phyloP scores from a whole-genome alignment of 2,797 vertebrate genomes.

The Cercopithecus mitis region DNA sequence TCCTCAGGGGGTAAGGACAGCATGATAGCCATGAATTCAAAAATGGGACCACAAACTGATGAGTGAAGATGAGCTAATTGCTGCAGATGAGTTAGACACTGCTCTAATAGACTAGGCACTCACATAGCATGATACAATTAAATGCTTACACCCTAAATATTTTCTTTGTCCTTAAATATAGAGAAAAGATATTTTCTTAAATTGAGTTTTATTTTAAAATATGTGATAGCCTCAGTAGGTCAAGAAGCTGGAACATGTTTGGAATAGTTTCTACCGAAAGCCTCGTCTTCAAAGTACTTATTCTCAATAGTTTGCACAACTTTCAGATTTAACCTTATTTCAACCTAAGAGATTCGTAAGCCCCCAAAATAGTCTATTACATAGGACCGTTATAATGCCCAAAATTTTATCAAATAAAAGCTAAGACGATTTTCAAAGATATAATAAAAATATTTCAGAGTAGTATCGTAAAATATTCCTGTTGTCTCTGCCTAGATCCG shows the following conservation, averaged over 20 bases:
- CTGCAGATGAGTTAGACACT: slow-evolving; percentile 46
- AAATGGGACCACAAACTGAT: slow-evolving; percentile 67
- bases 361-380: background rate
- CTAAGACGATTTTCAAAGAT: slow-evolving; percentile 18
- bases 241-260: background rate
- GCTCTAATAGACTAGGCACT: slow-evolving; percentile 20
- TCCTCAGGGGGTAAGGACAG: slow-evolving; percentile 58
- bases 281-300: background rate
- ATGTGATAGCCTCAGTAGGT: slow-evolving; percentile 10
- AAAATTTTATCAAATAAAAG: slow-evolving; percentile 44
- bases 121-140: slow-evolving; percentile 23
- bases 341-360: background rate
- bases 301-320: slow-evolving; percentile 4
- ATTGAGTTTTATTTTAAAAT: slow-evolving; percentile 30
- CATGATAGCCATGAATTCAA: slow-evolving; percentile 56
- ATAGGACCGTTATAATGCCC: background rate
- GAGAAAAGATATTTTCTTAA: background rate
- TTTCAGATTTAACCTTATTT: slow-evolving; percentile 32
- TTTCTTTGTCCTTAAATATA: slow-evolving; percentile 24
- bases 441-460: slow-evolving; percentile 15
- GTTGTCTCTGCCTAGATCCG: background rate
- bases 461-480: background rate
- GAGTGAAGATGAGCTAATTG: slow-evolving; percentile 63
- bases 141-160: slow-evolving; percentile 42
- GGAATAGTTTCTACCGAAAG: slow-evolving; percentile 24